Evolutionary conservation across 1,140 invertebrate genomes (phyloP).

Genomic region (Theocolax elegans): DNA sequence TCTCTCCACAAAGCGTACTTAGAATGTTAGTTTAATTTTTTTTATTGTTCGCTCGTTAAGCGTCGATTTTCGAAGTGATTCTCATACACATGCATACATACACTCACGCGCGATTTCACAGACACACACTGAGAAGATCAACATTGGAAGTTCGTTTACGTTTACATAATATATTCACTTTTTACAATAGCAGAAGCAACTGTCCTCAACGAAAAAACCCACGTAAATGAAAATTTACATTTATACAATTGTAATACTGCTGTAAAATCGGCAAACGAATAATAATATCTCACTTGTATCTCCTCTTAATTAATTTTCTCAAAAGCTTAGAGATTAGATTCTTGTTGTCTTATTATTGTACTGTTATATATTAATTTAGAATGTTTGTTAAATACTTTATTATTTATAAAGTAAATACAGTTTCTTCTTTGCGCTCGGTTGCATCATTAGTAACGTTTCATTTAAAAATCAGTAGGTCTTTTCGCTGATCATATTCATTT

Average conservation of each 20-base stretch:
- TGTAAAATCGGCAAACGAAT: too few species aligned
- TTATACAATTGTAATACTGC: background rate
- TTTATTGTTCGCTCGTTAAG: slow-evolving; percentile 17
- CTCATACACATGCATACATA: background rate
- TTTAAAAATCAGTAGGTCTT: background rate
- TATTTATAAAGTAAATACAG: too few species aligned
- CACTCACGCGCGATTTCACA: background rate
- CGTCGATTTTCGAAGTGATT: slow-evolving; percentile 20
- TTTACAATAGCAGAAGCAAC: slow-evolving; percentile 11
- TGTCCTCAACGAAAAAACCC: slow-evolving; percentile 11
- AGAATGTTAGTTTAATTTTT: slow-evolving; percentile 13
- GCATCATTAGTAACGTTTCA: slow-evolving; percentile 5
- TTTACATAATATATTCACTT: background rate
- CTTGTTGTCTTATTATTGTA: background rate
- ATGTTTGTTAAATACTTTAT: too few species aligned
- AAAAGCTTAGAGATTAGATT: too few species aligned
- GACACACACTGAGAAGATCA: slow-evolving; percentile 17
- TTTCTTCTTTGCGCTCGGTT: too few species aligned
- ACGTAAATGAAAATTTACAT: slow-evolving; percentile 7
- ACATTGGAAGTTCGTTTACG: slow-evolving; percentile 9
- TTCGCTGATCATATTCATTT: background rate
- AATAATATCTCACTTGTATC: too few species aligned
- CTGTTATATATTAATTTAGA: background rate
- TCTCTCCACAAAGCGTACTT: slow-evolving; percentile 15
- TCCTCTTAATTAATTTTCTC: too few species aligned